Evolutionary conservation across 2,888 invertebrate species (phyloP), one percentile per base, ranked within the genome.

Genomic region (Cryptocephalus primarius): DNA sequence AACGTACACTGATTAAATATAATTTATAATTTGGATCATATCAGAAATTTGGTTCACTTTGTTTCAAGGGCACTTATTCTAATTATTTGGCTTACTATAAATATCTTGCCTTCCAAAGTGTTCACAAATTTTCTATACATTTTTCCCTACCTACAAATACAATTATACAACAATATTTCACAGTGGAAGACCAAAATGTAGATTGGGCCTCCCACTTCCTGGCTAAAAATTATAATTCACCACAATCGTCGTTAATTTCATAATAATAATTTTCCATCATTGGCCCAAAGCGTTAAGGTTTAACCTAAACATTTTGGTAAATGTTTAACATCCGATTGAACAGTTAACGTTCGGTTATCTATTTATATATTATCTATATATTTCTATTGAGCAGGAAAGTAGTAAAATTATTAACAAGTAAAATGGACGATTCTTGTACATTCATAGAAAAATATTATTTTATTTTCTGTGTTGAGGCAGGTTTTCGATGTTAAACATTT

Each of bases 401-500:
- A 47, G 45, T 44, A 48, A 51, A 50, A 48, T 47, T 41, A 49
- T 49, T 45, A 49, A 47, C 47, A 51, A 51, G 43, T 46, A 46
- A 40, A 45, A 46, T 49, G 50, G 48, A 51, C 49, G 53, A 47
- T 43, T 46, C 43, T 52, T 56, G 57, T 60, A 60, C 54, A 61
- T 57, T 57, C 62, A 63, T 65, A 65, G 49, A 64, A 64, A 67
- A 66, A 64, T 62, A 64, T 57, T 45, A 53, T 50, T 54, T 50
- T 58, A 55, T 57, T 22, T 49, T 57, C 49, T 48, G 39, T 45
- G 43, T 45, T 48, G 48, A 62, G 62, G 62, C 62, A 60, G 60
- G 59, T 57, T 55, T 58, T 65, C 63, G 67, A 67, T 67, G 67
- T 67, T 67, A 67, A 67, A 67, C 66, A 67, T 66, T 67, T 66